Evolutionary conservation across 2,888 invertebrate genomes (phyloP), one percentile per base, ranked within the genome.

Genomic region (Cyclophora punctaria): DNA sequence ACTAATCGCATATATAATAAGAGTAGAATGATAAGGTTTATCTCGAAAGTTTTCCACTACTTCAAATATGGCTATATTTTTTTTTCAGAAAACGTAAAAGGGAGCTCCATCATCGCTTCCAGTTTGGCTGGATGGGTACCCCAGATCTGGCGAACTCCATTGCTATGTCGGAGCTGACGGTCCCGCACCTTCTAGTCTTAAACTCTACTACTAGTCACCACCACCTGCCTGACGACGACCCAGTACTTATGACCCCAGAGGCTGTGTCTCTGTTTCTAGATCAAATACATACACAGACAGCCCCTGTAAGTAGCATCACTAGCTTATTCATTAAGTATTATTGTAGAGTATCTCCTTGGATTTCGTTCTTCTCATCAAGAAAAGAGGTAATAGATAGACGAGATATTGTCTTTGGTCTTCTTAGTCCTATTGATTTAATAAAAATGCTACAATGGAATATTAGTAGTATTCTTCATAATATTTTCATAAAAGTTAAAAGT

Each of bases 91-190:
- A 77, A 57, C 74, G 73, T 73, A 92, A 95, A 52, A 91, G 93
- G 42, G 93, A 94, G 59, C 95, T 95, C 65, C 96, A 96, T 71
- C 90, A 91, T 78, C 82, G 90, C 62, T 96, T 96, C 74, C 98
- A 98, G 82, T 99, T 99, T 87, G 97, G 98, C 42, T 99, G 98
- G 98, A 93, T 97, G 78, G 96, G 95, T 0, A 94, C 92, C 59
- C 93, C 95, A 3, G 96, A 97, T 49, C 89, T 98, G 58, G 97
- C 96, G 6, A 98, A 98, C 84, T 96, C 95, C 50, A 97, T 99
- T 67, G 97, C 96, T 6, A 96, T 98, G 95, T 93, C 93, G 56
- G 92, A 94, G 57, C 81, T 97, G 62, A 92, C 94, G 0, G 89
- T 96, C 35, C 98, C 98, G 0, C 94, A 95, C 80, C 80, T 98